Conservation (phyloP, 2,888 invertebrate species). For the Nomada lathburiana region DNA sequence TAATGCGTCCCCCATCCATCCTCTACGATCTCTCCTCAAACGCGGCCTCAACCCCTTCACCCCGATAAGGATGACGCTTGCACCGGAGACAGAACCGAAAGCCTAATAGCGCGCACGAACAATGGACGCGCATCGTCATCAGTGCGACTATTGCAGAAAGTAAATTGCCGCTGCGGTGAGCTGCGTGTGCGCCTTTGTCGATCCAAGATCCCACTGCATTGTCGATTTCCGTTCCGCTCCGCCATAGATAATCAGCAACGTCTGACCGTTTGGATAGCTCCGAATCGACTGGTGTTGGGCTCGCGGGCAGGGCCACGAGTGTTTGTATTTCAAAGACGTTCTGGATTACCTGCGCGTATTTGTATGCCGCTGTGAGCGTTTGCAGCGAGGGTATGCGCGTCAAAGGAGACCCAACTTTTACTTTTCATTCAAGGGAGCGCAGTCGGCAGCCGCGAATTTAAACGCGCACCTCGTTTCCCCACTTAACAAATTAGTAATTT, state of each 20-base stretch:
- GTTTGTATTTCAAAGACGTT: not conserved
- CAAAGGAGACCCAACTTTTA: not conserved
- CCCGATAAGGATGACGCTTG: conserved; percentile 57
- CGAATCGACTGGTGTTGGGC: not conserved
- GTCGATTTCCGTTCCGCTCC: conserved; percentile 7
- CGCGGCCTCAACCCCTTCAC: conserved; percentile 33
- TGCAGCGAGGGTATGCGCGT: not conserved
- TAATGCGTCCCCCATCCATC: conserved; percentile 55
- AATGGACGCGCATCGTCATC: conserved; percentile 81
- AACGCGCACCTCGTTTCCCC: not conserved
- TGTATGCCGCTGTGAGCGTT: not conserved
- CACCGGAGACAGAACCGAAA: conserved; percentile 67
- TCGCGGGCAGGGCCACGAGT: not conserved
- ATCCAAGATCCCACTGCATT: conserved; percentile 20
- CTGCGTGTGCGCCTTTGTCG: conserved; percentile 24
- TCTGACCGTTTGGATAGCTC: not conserved
- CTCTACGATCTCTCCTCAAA: conserved; percentile 37
- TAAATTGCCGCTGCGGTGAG: conserved; percentile 75
- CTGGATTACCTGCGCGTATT: no score
- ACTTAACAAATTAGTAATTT: conserved; percentile 15
- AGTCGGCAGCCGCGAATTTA: not conserved
- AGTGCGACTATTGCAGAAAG: conserved; percentile 80
- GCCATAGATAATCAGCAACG: not conserved
- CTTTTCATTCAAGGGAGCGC: no score
- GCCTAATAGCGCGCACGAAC: conserved; percentile 81